A percentile compares a stretch with the other conserved stretches of the same genome.
phyloP scores from a whole-genome alignment of 1,140 invertebrate species.

The Semibalanus balanoides region DNA sequence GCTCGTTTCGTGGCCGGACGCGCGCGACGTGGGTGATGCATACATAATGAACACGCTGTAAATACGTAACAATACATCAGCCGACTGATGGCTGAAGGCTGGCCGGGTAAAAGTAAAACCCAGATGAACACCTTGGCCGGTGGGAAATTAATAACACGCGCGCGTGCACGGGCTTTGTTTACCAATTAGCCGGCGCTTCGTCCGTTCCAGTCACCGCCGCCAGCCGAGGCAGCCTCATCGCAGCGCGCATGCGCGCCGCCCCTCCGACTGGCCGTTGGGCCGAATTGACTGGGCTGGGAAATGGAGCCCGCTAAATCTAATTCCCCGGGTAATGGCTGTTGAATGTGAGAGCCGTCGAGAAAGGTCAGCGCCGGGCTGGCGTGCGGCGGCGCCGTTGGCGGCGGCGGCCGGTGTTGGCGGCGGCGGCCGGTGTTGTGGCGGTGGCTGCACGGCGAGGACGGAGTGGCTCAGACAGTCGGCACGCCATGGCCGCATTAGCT shows the following conservation, averaged over 20 bases:
- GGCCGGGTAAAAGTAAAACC: not conserved
- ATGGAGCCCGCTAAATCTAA: constrained; percentile 1
- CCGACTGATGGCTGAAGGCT: not conserved
- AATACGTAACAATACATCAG: not conserved
- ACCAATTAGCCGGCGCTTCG: not conserved
- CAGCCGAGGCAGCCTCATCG: no score
- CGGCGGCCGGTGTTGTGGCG: no score
- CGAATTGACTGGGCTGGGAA: not conserved
- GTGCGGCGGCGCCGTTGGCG: not conserved
- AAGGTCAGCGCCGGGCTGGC: not conserved
- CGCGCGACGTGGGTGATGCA: not conserved
- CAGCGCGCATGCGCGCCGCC: no score
- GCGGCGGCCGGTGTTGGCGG: no score
- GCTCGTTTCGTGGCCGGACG: not conserved
- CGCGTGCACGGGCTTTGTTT: not conserved
- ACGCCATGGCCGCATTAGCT: not conserved
- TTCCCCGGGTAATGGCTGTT: not conserved
- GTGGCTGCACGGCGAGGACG: no score
- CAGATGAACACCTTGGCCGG: not conserved
- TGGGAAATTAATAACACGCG: not conserved
- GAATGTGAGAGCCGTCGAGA: not conserved
- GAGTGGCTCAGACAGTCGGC: not conserved
- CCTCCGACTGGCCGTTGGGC: no score
- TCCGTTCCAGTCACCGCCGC: not conserved
- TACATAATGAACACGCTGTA: not conserved